phyloP scores from a whole-genome alignment of 2,888 invertebrate species.

The Cephalotes varians region DNA sequence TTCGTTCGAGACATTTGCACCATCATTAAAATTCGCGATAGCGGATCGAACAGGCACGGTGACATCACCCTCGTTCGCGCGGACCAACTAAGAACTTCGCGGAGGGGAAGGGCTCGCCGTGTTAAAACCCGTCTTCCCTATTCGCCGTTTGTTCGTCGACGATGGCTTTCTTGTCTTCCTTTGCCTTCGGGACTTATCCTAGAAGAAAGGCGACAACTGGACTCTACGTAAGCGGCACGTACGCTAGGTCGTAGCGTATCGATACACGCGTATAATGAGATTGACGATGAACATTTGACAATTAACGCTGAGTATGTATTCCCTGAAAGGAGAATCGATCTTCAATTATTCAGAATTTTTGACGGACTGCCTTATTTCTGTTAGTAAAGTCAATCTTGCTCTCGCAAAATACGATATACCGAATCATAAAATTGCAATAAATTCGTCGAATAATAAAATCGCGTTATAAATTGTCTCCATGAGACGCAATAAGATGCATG shows the following conservation, averaged over 20 bases:
- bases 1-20: constrained; percentile 85
- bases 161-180: constrained; percentile 30
- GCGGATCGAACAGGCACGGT: constrained; percentile 85
- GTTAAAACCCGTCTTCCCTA: constrained; percentile 77
- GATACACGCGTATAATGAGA: constrained; percentile 81
- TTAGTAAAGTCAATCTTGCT: constrained; percentile 83
- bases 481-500: constrained; percentile 60
- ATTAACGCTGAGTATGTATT: constrained; percentile 60
- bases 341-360: background rate
- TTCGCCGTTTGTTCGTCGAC: constrained; percentile 50
- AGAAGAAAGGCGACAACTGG: constrained; percentile 39
- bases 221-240: constrained; percentile 21
- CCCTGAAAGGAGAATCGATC: background rate
- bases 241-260: constrained; percentile 67
- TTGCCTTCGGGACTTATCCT: constrained; percentile 23
- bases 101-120: constrained; percentile 79
- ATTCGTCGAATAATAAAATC: constrained; percentile 64
- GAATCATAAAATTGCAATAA: constrained; percentile 75
- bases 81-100: constrained; percentile 82
- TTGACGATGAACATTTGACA: constrained; percentile 79
- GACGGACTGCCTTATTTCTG: constrained; percentile 75
- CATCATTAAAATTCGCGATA: constrained; percentile 86
- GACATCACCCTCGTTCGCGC: constrained; percentile 85
- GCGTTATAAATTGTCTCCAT: constrained; percentile 76
- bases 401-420: constrained; percentile 69